Evolutionary conservation across 1,140 invertebrate genomes (phyloP), one percentile per base, ranked within the genome.

Genomic region (Ericerus pela): DNA sequence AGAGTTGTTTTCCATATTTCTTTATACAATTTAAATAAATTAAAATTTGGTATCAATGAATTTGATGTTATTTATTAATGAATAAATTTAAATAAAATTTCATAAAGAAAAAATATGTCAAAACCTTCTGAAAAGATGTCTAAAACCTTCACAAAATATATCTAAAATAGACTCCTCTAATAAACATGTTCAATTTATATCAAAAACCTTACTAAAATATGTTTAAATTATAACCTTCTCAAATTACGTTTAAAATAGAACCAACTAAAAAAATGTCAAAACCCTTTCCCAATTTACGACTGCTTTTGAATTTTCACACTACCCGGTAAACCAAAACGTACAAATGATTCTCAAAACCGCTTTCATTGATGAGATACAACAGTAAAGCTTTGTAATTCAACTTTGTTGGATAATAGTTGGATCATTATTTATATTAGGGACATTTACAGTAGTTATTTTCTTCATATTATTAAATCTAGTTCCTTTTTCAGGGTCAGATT

Each of bases 361-460:
- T n/a, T n/a, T n/a, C n/a, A n/a, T n/a, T n/a, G n/a, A n/a, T n/a
- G n/a, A n/a, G n/a, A n/a, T n/a, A 33, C 8, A 33, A 33, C n/a
- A 10, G 30, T 8, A 10, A 33, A 10, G 30, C n/a, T 33, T 33
- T n/a, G 8, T 10, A 10, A 18, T 33, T 30, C 8, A 54, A 6
- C n/a, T 54, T 31, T 12, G 29, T 54, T 12, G 29, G 11, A 54
- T 54, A 54, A 54, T 54, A 29, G 52, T 54, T 30, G 52, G 27
- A 54, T 54, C 52, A 31, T 54, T 54, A 54, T 54, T 54, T 54
- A 54, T 12, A 33, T 29, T 54, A 28, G 28, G 52, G 18, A 31
- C 24, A 54, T 54, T 54, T 54, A 54, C 52, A 54, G 52, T 54
- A n/a, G 52, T 54, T 54, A 54, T 54, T 54, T 54, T 33, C 27